Conservation (phyloP, 2,797 vertebrate species). For the Oreonectes daqikongensis region DNA sequence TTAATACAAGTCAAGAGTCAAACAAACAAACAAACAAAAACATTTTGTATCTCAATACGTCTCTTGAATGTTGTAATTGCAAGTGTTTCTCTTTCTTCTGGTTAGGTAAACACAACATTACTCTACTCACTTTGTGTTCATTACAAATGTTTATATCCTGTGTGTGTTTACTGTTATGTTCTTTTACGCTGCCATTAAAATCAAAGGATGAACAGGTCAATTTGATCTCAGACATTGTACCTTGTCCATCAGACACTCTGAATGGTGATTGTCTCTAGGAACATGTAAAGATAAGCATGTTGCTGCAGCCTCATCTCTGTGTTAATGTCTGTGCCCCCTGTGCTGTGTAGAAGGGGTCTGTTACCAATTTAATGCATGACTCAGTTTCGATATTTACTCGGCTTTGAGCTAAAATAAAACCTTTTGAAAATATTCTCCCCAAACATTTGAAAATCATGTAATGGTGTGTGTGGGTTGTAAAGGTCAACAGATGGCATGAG, state of each 20-base stretch:
- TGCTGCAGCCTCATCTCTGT: background rate
- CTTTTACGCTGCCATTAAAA: background rate
- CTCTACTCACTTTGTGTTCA: background rate
- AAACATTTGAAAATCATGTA: slow-evolving; percentile 10
- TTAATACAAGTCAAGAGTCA: too few relatives aligned
- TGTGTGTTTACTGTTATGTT: slow-evolving; percentile 1
- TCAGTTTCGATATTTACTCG: slow-evolving; percentile 35
- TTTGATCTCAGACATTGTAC: slow-evolving; percentile 11
- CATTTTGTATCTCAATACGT: too few relatives aligned
- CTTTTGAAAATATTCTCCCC: slow-evolving; percentile 26
- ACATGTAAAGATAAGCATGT: background rate
- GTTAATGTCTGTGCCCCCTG: slow-evolving; percentile 18
- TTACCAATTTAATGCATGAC: slow-evolving; percentile 46
- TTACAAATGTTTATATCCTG: slow-evolving; percentile 16
- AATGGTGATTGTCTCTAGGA: background rate
- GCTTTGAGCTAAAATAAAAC: slow-evolving; percentile 19
- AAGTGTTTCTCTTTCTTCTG: background rate
- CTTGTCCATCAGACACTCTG: background rate
- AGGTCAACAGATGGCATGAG: slow-evolving; percentile 36
- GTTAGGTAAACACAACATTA: background rate
- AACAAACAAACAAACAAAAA: too few relatives aligned
- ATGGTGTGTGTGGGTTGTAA: slow-evolving; percentile 7
- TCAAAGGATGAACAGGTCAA: slow-evolving; percentile 5
- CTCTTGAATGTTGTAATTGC: background rate
- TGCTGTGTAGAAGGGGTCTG: slow-evolving; percentile 19